These are phyloP conservation scores for human DNA, from an alignment of 2,113 vertebrate species.

Conservation along the genomic window DNA sequence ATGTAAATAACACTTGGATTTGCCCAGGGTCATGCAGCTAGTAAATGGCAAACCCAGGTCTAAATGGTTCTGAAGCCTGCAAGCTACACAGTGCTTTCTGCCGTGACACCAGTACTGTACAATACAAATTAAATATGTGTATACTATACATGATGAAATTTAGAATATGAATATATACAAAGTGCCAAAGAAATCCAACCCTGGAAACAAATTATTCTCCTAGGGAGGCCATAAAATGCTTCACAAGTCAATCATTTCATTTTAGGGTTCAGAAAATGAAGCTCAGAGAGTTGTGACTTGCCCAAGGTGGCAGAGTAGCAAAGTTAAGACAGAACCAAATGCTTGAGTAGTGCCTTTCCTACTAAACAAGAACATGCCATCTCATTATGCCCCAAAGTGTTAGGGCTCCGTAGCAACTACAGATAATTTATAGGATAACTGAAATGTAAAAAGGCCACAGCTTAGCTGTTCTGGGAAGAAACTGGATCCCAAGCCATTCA, in stretches of 20 bases:
- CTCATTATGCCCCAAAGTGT: background rate
- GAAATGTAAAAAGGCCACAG: background rate
- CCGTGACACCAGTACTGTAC: background rate
- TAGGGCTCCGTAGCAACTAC: background rate
- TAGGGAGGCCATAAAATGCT: background rate
- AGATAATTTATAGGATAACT: background rate
- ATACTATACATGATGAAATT: background rate
- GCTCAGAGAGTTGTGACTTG: background rate
- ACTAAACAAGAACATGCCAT: background rate
- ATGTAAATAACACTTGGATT: background rate
- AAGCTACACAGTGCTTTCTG: background rate
- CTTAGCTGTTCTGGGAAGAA: background rate
- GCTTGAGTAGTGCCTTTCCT: background rate
- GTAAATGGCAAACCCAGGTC: background rate
- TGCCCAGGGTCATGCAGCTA: background rate
- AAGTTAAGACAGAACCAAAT: background rate
- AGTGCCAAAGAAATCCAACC: background rate
- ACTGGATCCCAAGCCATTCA: background rate
- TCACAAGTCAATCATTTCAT: background rate
- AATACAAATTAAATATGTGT: background rate
- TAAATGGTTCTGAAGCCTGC: background rate
- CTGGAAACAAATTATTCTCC: background rate
- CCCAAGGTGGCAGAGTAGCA: background rate
- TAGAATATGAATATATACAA: background rate
- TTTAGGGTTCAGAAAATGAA: background rate